phyloP scores from a whole-genome alignment of 2,888 invertebrate genomes.

The Eristalinus aeneus region DNA sequence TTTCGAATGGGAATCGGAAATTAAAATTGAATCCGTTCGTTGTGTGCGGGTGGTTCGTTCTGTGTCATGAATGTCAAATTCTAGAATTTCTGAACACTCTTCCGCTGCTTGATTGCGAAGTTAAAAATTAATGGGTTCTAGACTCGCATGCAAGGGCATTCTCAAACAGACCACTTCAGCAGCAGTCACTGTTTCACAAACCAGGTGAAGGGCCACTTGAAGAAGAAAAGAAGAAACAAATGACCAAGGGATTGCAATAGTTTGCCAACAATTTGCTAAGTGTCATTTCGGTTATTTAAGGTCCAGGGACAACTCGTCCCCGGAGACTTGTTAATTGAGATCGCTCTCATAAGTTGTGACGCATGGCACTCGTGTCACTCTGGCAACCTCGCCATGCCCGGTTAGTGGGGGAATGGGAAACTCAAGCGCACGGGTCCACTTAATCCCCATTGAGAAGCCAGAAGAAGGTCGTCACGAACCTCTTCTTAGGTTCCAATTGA shows the following conservation, averaged over 20 bases:
- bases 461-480: slow-evolving; percentile 16
- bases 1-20: neutral
- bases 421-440: slow-evolving; percentile 11
- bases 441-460: slow-evolving; percentile 9
- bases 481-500: slow-evolving; percentile 32
- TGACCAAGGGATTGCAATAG: neutral
- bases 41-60: too few relatives aligned
- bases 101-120: neutral
- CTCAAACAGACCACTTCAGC: neutral
- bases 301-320: neutral
- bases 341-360: neutral
- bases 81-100: neutral
- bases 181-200: neutral
- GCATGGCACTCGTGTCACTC: neutral
- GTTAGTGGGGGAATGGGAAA: neutral
- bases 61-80: neutral
- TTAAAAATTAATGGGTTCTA: neutral
- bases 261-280: slow-evolving; percentile 15
- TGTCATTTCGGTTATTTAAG: slow-evolving; percentile 25
- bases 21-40: neutral
- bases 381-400: neutral
- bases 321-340: slow-evolving; percentile 8
- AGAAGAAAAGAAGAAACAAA: neutral
- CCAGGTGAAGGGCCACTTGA: neutral
- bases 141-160: neutral